Evolutionary conservation across 1,140 invertebrate species (phyloP).

Genomic region (Lepidurus arcticus): DNA sequence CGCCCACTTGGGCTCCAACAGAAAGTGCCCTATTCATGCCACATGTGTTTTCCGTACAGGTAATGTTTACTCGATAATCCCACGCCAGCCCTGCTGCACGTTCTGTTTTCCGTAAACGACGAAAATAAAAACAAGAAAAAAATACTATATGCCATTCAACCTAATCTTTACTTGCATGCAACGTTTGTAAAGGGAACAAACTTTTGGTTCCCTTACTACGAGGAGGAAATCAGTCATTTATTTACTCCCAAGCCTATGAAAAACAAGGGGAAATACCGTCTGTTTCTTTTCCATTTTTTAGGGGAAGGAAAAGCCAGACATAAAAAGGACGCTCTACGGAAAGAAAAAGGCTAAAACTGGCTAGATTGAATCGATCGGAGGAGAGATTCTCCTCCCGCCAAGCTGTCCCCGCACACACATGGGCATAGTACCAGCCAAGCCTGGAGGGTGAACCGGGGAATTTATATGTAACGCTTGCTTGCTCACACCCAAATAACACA

Average conservation of each 20-base stretch:
- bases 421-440: too few relatives aligned
- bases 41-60: background rate
- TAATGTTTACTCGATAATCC: slow-evolving; percentile 19
- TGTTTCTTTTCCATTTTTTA: too few relatives aligned
- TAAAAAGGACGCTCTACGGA: too few relatives aligned
- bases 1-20: slow-evolving; percentile 6
- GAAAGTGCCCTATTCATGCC: background rate
- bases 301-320: too few relatives aligned
- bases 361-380: too few relatives aligned
- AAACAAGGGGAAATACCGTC: too few relatives aligned
- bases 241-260: background rate
- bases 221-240: background rate
- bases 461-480: too few relatives aligned
- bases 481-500: too few relatives aligned
- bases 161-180: background rate
- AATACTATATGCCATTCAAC: slow-evolving; percentile 7
- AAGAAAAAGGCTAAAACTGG: too few relatives aligned
- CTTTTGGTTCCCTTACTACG: background rate
- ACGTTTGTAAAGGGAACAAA: background rate
- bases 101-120: background rate
- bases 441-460: too few relatives aligned
- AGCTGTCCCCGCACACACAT: too few relatives aligned
- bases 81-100: background rate
- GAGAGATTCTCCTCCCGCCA: too few relatives aligned
- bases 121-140: background rate